Evolutionary conservation across 2,888 invertebrate species (phyloP), one percentile per base, ranked within the genome.

Genomic region (Heteromurus nitidus): DNA sequence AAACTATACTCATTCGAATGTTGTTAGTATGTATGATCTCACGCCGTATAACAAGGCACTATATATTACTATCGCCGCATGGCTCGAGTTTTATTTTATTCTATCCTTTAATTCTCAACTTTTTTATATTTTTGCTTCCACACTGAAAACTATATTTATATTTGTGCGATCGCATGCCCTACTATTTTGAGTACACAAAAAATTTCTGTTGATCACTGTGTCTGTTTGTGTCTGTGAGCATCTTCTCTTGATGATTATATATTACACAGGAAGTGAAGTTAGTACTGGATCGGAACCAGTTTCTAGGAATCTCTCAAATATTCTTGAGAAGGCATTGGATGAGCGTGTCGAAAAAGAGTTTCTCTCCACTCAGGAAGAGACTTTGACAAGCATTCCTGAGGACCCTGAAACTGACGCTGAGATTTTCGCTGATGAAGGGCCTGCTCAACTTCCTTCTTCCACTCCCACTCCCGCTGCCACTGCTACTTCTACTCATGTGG

Each of bases 341-440:
- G 82, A 83, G 72, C 80, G 75, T 75, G 62, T 65, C 67, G 75
- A 83, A 80, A 83, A 80, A 80, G 82, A 83, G 70, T 80, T 83
- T 72, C 70, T 83, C 18, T 80, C 80, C 62, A 75, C 80, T 68
- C 67, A 67, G 80, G 82, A 83, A 83, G 82, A 83, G 67, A 83
- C 80, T 50, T 75, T 83, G 75, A 80, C 80, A 72, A 80, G 80
- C 75, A 81, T 81, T 81, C 81, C 74, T 69, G 81, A 81, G 65
- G 81, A 81, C 44, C 75, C 75, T 30, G 81, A 81, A 70, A 75
- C 81, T 28, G 81, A 81, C 30, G 81, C 81, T 22, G 75, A 81
- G 20, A 13, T 55, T 44, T 42, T 80, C 50, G 79, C 62, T 60
- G 80, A 74, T 53, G 80, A 80, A 62, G 80, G 72, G 67, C 53